Conservation (phyloP, 1,140 invertebrate species). For the Orchestia grillus region DNA sequence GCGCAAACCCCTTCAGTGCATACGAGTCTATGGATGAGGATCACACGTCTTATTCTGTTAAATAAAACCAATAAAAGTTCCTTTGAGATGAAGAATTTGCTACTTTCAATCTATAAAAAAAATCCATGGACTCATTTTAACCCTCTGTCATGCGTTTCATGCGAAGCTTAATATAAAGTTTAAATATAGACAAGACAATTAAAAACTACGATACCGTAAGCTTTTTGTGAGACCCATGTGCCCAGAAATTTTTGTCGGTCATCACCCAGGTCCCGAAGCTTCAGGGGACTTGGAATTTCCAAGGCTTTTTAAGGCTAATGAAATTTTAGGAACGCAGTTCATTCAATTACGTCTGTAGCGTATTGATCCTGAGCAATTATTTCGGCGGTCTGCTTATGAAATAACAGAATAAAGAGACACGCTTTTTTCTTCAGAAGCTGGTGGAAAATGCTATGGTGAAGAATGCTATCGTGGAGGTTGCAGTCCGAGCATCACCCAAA, state of each 20-base stretch:
- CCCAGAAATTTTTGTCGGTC: neutral
- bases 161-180: no score
- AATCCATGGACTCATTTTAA: no score
- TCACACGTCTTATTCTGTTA: no score
- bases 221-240: neutral
- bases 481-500: neutral
- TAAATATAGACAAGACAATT: neutral
- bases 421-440: neutral
- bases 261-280: neutral
- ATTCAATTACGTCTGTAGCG: neutral
- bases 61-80: no score
- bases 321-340: neutral
- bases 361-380: neutral
- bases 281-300: neutral
- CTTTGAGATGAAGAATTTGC: no score
- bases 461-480: no score
- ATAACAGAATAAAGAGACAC: neutral
- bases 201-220: neutral
- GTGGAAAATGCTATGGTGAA: neutral
- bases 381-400: neutral
- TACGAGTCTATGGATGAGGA: no score
- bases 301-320: neutral
- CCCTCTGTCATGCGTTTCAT: no score
- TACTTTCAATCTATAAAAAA: no score
- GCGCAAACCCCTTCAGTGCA: no score